Evolutionary conservation across 2,797 vertebrate species (phyloP).

Genomic region (Myiothlypis coronata): DNA sequence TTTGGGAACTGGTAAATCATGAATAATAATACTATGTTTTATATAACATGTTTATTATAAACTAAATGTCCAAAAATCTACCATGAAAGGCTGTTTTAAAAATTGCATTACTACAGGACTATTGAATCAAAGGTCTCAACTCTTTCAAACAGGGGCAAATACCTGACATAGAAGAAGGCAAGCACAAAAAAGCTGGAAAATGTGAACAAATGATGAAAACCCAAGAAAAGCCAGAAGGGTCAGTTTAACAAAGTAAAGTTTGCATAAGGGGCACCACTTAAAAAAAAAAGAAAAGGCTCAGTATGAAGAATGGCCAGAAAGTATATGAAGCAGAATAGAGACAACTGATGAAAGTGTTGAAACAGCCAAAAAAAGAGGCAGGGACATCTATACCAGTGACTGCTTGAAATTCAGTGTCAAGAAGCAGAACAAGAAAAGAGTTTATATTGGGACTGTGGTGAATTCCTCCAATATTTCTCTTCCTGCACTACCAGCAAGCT

Average conservation of each 20-base stretch:
- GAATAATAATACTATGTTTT: background rate
- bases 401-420: background rate
- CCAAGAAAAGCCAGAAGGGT: background rate
- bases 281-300: background rate
- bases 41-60: background rate
- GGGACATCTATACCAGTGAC: background rate
- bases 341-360: fast-evolving
- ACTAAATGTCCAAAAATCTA: background rate
- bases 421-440: background rate
- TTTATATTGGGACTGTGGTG: background rate
- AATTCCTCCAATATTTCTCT: background rate
- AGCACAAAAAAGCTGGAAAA: background rate
- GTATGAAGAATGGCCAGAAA: fast-evolving
- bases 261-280: background rate
- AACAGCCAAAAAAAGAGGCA: background rate
- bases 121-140: background rate
- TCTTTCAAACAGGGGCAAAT: background rate
- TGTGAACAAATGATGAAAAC: background rate
- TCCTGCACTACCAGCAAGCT: background rate
- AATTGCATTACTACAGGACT: background rate
- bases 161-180: background rate
- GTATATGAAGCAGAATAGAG: background rate
- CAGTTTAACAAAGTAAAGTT: background rate
- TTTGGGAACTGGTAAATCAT: background rate
- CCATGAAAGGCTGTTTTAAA: background rate